These are phyloP conservation scores for Heliconius erato DNA, from an alignment of 2,888 invertebrate genomes.

Conservation along the genomic window DNA sequence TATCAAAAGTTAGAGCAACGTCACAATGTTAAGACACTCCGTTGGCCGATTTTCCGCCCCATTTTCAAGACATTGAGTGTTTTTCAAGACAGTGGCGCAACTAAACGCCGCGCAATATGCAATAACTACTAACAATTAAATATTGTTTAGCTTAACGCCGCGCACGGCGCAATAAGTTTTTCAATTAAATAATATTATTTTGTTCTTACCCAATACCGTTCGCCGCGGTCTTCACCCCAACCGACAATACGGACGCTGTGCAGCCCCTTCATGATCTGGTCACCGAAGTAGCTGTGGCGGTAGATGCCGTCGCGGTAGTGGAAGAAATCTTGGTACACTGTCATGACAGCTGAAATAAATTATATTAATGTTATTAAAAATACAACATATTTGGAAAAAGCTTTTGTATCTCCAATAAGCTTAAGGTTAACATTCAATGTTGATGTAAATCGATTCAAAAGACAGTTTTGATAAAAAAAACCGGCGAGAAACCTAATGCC, in stretches of 20 bases:
- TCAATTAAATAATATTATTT: neutral
- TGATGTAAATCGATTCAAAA: too few species aligned
- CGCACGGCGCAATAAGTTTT: neutral
- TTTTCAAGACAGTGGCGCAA: neutral
- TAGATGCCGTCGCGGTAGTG: slow-evolving; percentile 95
- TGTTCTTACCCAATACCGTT: slow-evolving; percentile 94
- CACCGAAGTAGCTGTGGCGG: slow-evolving; percentile 86
- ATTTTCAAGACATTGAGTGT: too few species aligned
- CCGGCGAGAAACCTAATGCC: too few species aligned
- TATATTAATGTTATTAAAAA: neutral
- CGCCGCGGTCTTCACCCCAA: slow-evolving; percentile 92
- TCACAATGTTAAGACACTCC: too few species aligned
- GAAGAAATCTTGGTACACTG: slow-evolving; percentile 97
- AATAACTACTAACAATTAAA: too few species aligned
- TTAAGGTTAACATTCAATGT: too few species aligned
- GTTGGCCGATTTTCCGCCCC: too few species aligned
- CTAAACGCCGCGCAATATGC: neutral
- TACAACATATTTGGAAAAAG: too few species aligned
- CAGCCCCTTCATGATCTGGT: slow-evolving; percentile 88
- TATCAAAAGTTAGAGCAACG: too few species aligned
- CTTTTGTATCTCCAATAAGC: too few species aligned
- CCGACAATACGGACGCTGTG: slow-evolving; percentile 97
- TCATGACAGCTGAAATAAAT: slow-evolving; percentile 91
- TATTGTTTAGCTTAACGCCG: neutral
- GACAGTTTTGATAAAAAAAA: too few species aligned